Percentiles rank a stretch among this genome's conserved stretches.
phyloP scores from a whole-genome alignment of 1,140 invertebrate species.

The Apis cerana region DNA sequence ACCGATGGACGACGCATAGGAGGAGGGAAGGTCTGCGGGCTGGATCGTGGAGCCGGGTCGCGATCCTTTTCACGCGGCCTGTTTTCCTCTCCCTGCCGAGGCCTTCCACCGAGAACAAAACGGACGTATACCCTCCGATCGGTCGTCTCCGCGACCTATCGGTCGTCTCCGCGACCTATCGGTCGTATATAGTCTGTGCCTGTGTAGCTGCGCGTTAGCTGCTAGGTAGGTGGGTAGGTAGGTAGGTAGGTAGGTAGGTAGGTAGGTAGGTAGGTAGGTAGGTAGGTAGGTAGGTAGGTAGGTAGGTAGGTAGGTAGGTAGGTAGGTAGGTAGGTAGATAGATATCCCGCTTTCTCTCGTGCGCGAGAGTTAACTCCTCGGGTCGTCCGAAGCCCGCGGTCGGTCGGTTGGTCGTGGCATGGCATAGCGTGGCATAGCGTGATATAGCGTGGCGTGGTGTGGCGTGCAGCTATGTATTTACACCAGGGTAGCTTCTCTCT shows the following conservation, averaged over 20 bases:
- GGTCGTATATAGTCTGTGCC: not conserved
- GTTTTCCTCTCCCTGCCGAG: slow-evolving; percentile 2
- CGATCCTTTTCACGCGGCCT: slow-evolving; percentile 40
- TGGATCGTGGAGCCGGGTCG: slow-evolving; percentile 23
- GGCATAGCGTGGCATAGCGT: slow-evolving; percentile 21
- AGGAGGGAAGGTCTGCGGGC: slow-evolving; percentile 7
- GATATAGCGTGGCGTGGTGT: slow-evolving; percentile 10
- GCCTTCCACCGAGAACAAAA: slow-evolving; percentile 16
- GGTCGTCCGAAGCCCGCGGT: slow-evolving; percentile 39
- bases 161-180: not conserved
- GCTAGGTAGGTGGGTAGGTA: not conserved
- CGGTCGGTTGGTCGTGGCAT: slow-evolving; percentile 4
- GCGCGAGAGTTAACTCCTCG: slow-evolving; percentile 53
- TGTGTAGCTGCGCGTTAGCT: not conserved
- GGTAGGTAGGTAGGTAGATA: slow-evolving; percentile 17
- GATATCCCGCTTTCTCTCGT: slow-evolving; percentile 27
- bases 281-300: slow-evolving; percentile 28
- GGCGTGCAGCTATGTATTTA: slow-evolving; percentile 60
- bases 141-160: not conserved
- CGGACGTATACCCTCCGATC: not conserved
- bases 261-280: slow-evolving; percentile 21
- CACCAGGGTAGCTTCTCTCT: slow-evolving; percentile 57
- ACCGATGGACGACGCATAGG: slow-evolving; percentile 10
- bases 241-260: slow-evolving; percentile 11
- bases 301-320: slow-evolving; percentile 5